phyloP scores from a whole-genome alignment of 53 echinoderm and acorn worm genomes.

The Echinometra lucunter region DNA sequence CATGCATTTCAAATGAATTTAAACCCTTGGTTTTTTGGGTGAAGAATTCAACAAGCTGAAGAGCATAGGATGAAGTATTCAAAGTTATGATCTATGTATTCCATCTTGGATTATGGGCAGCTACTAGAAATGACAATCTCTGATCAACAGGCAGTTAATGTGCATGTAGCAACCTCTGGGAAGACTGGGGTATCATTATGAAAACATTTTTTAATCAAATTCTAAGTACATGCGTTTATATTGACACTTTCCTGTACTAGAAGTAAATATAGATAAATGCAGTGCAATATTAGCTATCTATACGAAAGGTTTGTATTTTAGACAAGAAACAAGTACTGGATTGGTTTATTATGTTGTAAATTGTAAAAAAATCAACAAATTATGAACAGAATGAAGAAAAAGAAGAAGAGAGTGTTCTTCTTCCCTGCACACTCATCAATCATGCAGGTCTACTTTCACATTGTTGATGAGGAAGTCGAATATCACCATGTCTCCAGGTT shows the following conservation, averaged over 20 bases:
- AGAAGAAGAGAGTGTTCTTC: too few relatives aligned
- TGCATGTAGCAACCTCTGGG: neutral
- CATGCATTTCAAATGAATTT: neutral
- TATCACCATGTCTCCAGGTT: neutral
- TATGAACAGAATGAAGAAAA: neutral
- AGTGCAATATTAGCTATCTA: neutral
- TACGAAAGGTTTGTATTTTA: neutral
- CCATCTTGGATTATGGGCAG: neutral
- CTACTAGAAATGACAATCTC: neutral
- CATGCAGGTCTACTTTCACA: neutral
- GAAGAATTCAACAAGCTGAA: too few relatives aligned
- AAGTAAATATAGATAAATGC: neutral
- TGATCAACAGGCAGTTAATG: neutral
- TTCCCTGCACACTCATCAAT: neutral
- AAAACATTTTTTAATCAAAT: neutral
- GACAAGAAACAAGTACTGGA: neutral
- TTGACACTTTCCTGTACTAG: neutral
- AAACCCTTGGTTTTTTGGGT: neutral
- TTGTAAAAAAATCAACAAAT: neutral
- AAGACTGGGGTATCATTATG: neutral
- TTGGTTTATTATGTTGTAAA: neutral
- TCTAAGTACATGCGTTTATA: too few relatives aligned
- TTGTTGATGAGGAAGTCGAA: neutral
- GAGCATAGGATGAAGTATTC: neutral
- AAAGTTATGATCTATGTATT: neutral